Evolutionary conservation across 1,140 invertebrate species (phyloP), one percentile per base, ranked within the genome.

Genomic region (Euschistus heros): DNA sequence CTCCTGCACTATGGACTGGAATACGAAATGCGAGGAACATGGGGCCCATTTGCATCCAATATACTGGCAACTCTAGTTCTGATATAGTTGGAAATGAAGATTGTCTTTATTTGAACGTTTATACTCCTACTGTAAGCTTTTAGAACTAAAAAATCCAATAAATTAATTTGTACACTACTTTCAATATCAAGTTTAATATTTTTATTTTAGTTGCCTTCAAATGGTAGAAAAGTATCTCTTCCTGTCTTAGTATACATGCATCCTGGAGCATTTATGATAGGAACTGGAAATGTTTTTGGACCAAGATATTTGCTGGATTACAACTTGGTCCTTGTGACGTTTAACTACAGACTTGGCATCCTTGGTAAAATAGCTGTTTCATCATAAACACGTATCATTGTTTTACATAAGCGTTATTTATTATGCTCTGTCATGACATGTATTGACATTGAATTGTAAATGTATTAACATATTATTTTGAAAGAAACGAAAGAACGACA

Each of bases 171-270:
- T 5, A 24, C 5, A 15, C 54, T 2, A 3, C 15, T 24, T 14
- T 4, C 5, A 22, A 3, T 8, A 5, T 13, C 6, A 0, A 57
- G 26, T 24, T 57, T 17, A 5, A 24, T 24, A 8, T 57, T 57
- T 57, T 57, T 57, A 5, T 57, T 26, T 2, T 4, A 57, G 54
- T 7, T 61, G 3, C 59, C 27, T 4, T 18, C 18, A 30, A 17
- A 18, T 22, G 14, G 15, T 18, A n/a, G 2, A 26, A 18, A 17
- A n/a, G 59, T 37, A 17, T 61, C 59, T 26, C 24, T 61, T 4
- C 81, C 82, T 1, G 83, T 85, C 0, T 80, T 85, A 75, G 78
- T 85, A 0, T 82, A 76, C 55, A 73, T 89, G 27, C 83, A 86
- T 70, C 84, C 83, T 8, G 85, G 86, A 57, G 80, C 76, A 10